Evolutionary conservation across 2,797 vertebrate species (phyloP), one percentile per base, ranked within the genome.

Genomic region (Gymnoscopelus microlampas): DNA sequence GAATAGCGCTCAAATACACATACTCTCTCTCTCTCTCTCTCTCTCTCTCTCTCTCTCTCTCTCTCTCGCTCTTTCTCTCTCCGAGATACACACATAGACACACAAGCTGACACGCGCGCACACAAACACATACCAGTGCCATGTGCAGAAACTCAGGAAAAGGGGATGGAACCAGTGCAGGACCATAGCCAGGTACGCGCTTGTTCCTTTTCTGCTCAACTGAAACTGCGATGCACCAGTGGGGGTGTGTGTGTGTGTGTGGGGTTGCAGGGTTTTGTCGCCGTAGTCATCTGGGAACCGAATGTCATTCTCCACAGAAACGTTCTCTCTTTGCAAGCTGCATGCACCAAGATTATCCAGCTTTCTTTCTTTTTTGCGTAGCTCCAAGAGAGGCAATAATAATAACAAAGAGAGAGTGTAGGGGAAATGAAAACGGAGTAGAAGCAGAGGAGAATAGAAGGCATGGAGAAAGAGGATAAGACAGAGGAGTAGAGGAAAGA

Each of bases 161-260:
- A 82, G 79, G 81, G 79, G 72, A 82, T 87, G 62, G 82, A 80
- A 75, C 82, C 82, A 68, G 75, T 84, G 71, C 82, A 79, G 82
- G 87, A 91, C 84, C 81, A 67, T 70, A 44, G 84, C 69, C 88
- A 91, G 89, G 90, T 91, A 90, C n/a, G 89, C 74, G 89, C 74
- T 72, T 66, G 71, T 12, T 87, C 68, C 78, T 15, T 80, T 56
- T 73, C 63, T 63, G 70, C 81, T 81, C 69, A 44, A 63, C 63
- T 65, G 61, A 54, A 50, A 71, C 82, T 44, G 64, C 67, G 61
- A 24, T 79, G 73, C 78, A 78, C 60, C 65, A 71, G 73, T 57
- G 39, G 53, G 50, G 5, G 50, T 51, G 50, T 4, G 50, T 51
- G 49, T n/a, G 49, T 51, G 12, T 51, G 50, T 51, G 12, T 51